phyloP scores from a whole-genome alignment of 2,113 vertebrate species.

The Pampusana beccarii region DNA sequence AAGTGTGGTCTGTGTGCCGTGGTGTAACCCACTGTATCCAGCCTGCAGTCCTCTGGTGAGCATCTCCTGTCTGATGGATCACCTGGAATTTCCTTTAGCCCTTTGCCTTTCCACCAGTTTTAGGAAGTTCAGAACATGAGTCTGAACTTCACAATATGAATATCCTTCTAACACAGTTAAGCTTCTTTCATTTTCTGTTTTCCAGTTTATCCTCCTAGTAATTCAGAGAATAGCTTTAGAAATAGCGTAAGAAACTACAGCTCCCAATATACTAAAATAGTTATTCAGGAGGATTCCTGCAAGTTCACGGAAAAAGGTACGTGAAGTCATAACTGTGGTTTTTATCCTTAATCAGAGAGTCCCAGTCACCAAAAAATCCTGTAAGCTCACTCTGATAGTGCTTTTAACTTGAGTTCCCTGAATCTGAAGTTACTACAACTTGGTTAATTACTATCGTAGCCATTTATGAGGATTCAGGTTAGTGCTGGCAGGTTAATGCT shows the following conservation, averaged over 20 bases:
- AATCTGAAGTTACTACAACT: background rate
- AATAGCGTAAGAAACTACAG: background rate
- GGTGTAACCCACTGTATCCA: too few relatives aligned
- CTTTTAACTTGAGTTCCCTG: background rate
- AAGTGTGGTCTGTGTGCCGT: rapidly evolving
- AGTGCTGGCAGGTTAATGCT: background rate
- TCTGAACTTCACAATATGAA: background rate
- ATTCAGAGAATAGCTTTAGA: background rate
- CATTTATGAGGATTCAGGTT: background rate
- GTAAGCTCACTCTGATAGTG: background rate
- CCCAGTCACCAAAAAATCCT: background rate
- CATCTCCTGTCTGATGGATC: background rate
- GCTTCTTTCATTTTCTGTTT: background rate
- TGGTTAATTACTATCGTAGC: background rate
- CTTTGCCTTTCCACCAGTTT: background rate
- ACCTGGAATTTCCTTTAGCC: background rate
- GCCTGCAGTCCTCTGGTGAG: rapidly evolving
- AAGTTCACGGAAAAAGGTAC: background rate
- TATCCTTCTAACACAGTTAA: background rate
- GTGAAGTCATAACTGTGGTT: background rate
- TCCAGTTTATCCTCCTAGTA: background rate
- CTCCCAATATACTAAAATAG: background rate
- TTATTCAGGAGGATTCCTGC: background rate
- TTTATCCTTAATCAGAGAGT: background rate
- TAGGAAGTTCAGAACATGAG: background rate